phyloP scores from a whole-genome alignment of 2,888 invertebrate species.

The Scaptomyza polygonia region DNA sequence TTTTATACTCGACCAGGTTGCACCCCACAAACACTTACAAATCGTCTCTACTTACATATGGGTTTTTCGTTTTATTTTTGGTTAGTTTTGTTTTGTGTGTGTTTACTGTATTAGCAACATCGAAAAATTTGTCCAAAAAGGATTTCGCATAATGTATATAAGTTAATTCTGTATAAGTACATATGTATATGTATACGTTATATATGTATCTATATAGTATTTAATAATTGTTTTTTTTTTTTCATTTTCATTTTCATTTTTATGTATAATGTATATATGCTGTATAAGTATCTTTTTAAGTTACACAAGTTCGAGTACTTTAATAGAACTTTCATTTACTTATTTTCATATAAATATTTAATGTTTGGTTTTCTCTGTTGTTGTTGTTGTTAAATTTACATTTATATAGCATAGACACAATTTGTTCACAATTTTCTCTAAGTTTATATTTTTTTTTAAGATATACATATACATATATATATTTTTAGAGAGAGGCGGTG shows the following conservation, averaged over 20 bases:
- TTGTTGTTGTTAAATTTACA: constrained; percentile 40
- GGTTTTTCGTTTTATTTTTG: constrained; percentile 9
- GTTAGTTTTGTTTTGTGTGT: constrained; percentile 36
- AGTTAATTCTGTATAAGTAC: constrained; percentile 63
- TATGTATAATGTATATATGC: constrained; percentile 32
- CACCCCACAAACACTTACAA: constrained; percentile 74
- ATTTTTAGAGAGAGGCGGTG: constrained; percentile 75
- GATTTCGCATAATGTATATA: constrained; percentile 74
- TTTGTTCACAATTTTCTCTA: constrained; percentile 74
- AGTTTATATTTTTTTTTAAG: constrained; percentile 42
- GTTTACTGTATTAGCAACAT: constrained; percentile 67
- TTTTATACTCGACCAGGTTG: constrained; percentile 78
- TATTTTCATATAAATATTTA: background rate
- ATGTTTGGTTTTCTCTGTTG: constrained; percentile 6
- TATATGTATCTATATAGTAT: constrained; percentile 38
- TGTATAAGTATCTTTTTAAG: constrained; percentile 61
- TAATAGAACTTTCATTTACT: constrained; percentile 18
- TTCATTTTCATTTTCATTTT: no score
- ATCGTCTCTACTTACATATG: constrained; percentile 54
- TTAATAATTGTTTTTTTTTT: no score
- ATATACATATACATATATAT: constrained; percentile 23
- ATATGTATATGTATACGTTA: constrained; percentile 32
- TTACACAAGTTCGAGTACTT: constrained; percentile 52
- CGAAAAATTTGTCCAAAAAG: constrained; percentile 78
- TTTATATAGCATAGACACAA: constrained; percentile 69